These are phyloP conservation scores for Bolinopsis microptera DNA, from an alignment of 37 sponge, comb jelly and placozoan species.

Conservation along the genomic window DNA sequence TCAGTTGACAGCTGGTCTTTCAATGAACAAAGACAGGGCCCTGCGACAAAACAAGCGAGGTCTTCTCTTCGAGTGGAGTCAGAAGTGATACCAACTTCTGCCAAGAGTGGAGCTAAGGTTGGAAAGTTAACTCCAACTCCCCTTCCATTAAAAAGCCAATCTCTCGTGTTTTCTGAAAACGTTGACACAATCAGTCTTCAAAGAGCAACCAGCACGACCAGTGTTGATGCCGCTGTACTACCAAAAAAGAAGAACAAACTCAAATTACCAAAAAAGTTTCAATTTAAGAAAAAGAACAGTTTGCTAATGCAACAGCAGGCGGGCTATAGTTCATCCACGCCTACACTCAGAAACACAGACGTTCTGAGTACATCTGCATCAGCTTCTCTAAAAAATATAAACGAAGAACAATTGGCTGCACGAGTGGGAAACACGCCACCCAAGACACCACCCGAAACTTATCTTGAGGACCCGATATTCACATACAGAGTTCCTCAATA, in stretches of 20 bases:
- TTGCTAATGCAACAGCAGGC: no score
- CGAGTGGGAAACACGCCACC: neutral
- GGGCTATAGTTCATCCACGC: no score
- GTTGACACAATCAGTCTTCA: neutral
- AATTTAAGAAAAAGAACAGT: neutral
- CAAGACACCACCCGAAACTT: neutral
- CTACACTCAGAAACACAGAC: neutral
- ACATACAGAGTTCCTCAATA: neutral
- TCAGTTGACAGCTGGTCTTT: neutral
- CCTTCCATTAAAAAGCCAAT: neutral
- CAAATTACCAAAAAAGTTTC: neutral
- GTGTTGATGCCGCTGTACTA: neutral
- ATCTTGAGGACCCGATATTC: neutral
- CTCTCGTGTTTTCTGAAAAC: neutral
- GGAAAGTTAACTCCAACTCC: no score
- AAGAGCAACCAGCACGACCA: neutral
- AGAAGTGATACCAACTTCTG: neutral
- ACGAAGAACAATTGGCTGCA: neutral
- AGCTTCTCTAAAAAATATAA: no score
- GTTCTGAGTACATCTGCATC: neutral
- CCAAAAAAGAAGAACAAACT: conserved; percentile 16
- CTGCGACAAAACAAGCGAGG: no score
- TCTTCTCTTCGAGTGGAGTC: neutral
- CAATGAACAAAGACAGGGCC: neutral
- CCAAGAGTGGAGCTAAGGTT: neutral